Evolutionary conservation across 1,140 invertebrate species (phyloP).

Genomic region (Eurytemora carolleeae): DNA sequence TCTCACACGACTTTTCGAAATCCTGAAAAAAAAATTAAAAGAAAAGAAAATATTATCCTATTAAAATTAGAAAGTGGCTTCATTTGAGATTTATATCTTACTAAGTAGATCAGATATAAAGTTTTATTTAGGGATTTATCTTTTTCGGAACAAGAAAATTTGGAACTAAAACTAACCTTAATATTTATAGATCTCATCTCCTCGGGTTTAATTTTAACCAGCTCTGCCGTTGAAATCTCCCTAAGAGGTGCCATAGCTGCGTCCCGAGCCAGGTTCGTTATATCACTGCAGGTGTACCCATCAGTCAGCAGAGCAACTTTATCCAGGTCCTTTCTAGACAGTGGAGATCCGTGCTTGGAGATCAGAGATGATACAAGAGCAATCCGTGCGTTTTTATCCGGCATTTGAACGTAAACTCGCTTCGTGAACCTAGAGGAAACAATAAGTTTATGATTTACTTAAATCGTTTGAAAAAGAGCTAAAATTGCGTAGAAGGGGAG

Average conservation of each 20-base stretch:
- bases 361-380: too few relatives aligned
- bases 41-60: background rate
- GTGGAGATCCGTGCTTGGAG: too few relatives aligned
- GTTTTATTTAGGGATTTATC: background rate
- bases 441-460: slow-evolving; percentile 84
- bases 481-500: too few relatives aligned
- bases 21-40: background rate
- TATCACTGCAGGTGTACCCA: slow-evolving; percentile 84
- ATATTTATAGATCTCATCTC: background rate
- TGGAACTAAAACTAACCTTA: background rate
- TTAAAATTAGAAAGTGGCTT: background rate
- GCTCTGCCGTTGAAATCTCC: slow-evolving; percentile 50
- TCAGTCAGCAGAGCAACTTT: too few relatives aligned
- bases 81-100: background rate
- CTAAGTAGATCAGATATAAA: background rate
- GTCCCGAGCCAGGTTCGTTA: slow-evolving; percentile 80
- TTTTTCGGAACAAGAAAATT: background rate
- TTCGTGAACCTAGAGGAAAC: slow-evolving; percentile 73
- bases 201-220: background rate
- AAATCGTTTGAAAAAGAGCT: too few relatives aligned
- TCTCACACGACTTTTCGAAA: slow-evolving; percentile 55
- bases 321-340: too few relatives aligned
- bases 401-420: slow-evolving; percentile 77
- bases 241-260: slow-evolving; percentile 82
- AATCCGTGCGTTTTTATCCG: slow-evolving; percentile 53